Evolutionary conservation across 64 coral and sea anemone species (phyloP), one percentile per base, ranked within the genome.

Genomic region (Stylophora pistillata): DNA sequence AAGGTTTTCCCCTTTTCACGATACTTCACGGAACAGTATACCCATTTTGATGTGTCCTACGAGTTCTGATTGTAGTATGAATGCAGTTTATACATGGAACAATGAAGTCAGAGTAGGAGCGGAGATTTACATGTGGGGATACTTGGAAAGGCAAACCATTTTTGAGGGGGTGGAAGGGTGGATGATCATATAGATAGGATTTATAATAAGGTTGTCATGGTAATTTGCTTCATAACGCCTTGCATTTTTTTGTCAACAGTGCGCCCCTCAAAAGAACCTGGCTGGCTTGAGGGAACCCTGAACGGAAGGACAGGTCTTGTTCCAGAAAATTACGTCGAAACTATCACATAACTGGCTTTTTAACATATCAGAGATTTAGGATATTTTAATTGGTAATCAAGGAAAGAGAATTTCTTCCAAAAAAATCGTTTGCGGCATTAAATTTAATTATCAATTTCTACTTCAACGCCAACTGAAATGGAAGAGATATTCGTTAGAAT

Each of bases 241-340:
- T 76, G 13, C 3, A 73, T 73, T 87, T 64, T 66, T 64, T 89
- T 82, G 28, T 68, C 76, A 28, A 71, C 77, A 99, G 97, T 99
- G 87, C 97, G 97, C 26, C 93, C 92, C 13, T 99, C 97, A 0
- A 99, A 95, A 85, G 97, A 99, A 57, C 97, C 97, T n/a, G 97
- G 97, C 10, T 99, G 97, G 97, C 61, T 99, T 21, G 93, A 99
- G 63, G 97, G 97, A 52, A 99, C 97, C 5, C 78, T 95, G 29
- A 93, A 91, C 55, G 97, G 97, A 10, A 95, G 93, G 78, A 99
- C 97, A 23, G 97, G 93, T n/a, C 91, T 99, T 30, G 31, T 99
- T 26, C 97, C 97, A 5, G 87, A 83, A 56, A 99, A 99, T 91
- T 99, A 99, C 60, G 97, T 95, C 15, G 97, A 99, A 78, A 79